phyloP scores from a whole-genome alignment of 2,888 invertebrate genomes.

The Cordylochernes scorpioides region DNA sequence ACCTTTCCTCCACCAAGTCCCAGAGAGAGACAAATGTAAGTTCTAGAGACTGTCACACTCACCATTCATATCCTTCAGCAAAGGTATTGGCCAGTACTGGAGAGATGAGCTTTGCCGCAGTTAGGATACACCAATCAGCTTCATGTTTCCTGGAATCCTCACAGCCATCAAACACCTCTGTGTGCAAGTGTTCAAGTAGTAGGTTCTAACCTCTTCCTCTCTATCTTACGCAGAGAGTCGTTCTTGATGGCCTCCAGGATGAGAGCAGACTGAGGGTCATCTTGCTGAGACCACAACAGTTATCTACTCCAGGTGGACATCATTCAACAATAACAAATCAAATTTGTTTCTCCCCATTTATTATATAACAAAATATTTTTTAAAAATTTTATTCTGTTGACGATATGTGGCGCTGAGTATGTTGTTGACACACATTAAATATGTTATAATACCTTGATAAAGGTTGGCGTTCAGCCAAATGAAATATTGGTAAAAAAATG shows the following conservation, averaged over 20 bases:
- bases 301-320: neutral
- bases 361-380: slow-evolving; percentile 2
- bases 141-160: slow-evolving; percentile 30
- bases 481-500: too few relatives aligned
- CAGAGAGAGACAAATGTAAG: neutral
- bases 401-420: too few relatives aligned
- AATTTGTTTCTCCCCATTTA: slow-evolving; percentile 2
- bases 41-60: slow-evolving; percentile 6
- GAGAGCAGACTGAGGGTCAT: slow-evolving; percentile 31
- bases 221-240: slow-evolving; percentile 44
- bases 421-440: too few relatives aligned
- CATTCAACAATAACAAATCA: neutral
- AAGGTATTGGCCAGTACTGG: slow-evolving; percentile 41
- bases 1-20: neutral
- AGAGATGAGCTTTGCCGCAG: slow-evolving; percentile 63
- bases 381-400: slow-evolving; percentile 1
- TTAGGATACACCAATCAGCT: slow-evolving; percentile 53
- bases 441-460: too few relatives aligned
- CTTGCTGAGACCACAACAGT: slow-evolving; percentile 20
- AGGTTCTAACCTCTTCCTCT: slow-evolving; percentile 35
- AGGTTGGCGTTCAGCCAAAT: too few relatives aligned
- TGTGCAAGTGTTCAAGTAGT: too few relatives aligned
- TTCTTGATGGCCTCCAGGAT: slow-evolving; percentile 45
- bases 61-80: slow-evolving; percentile 31
- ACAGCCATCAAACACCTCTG: slow-evolving; percentile 3